phyloP scores from a whole-genome alignment of 2,888 invertebrate genomes.

The Oscheius onirici region DNA sequence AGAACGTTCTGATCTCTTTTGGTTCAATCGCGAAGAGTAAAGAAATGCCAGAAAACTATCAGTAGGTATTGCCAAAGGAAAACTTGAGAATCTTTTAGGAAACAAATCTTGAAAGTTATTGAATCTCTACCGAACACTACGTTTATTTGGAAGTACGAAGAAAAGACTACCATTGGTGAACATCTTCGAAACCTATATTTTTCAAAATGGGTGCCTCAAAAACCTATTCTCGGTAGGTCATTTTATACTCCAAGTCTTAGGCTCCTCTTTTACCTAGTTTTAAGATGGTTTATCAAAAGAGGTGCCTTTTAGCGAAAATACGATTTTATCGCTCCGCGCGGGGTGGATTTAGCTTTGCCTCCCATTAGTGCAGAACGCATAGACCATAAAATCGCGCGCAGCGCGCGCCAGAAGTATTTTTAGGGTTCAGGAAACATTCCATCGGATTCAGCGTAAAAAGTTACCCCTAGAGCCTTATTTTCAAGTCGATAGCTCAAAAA shows the following conservation, averaged over 20 bases:
- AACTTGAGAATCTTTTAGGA: conserved; percentile 29
- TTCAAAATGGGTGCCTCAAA: conserved; percentile 56
- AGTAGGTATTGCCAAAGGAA: background rate
- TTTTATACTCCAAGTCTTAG: too few species aligned
- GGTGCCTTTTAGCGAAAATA: background rate
- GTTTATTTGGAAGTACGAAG: conserved; percentile 56
- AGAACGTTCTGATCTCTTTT: conserved; percentile 31
- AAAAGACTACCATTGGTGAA: conserved; percentile 31
- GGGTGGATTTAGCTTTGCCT: too few species aligned
- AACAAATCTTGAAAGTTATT: conserved; percentile 40
- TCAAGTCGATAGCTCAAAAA: too few species aligned
- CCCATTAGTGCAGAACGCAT: too few species aligned
- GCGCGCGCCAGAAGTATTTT: too few species aligned
- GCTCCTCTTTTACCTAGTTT: background rate
- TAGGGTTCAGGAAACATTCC: too few species aligned
- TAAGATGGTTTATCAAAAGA: background rate
- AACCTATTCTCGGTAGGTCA: conserved; percentile 43
- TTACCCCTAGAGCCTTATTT: too few species aligned
- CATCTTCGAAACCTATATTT: conserved; percentile 45
- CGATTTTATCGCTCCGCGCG: too few species aligned
- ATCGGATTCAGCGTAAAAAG: too few species aligned
- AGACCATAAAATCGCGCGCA: too few species aligned
- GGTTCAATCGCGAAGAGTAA: conserved; percentile 32
- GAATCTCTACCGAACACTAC: conserved; percentile 38
- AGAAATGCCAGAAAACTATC: conserved; percentile 33